These are phyloP conservation scores for Ahaetulla prasina DNA, from an alignment of 2,113 vertebrate genomes.

Conservation along the genomic window DNA sequence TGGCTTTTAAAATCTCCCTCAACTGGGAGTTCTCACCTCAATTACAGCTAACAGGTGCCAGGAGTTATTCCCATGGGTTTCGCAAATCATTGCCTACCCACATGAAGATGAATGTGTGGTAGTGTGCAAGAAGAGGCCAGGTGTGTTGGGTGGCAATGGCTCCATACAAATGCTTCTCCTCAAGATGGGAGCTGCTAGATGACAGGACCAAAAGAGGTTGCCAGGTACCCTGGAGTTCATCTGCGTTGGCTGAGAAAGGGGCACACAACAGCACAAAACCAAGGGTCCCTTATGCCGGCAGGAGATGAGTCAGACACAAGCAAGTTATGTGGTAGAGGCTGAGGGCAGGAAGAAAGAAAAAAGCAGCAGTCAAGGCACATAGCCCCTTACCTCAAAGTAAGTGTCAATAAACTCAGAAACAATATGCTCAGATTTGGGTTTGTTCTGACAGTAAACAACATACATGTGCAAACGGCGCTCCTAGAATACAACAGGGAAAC, in stretches of 20 bases:
- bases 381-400: slow-evolving; percentile 86
- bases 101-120: background rate
- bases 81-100: background rate
- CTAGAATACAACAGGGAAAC: slow-evolving; percentile 58
- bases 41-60: background rate
- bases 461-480: slow-evolving; percentile 92
- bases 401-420: slow-evolving; percentile 91
- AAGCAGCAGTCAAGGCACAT: background rate
- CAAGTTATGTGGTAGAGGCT: background rate
- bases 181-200: background rate
- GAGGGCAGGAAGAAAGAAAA: background rate
- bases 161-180: background rate
- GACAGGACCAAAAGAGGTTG: background rate
- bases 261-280: too few species aligned
- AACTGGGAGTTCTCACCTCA: background rate
- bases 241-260: background rate
- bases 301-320: background rate
- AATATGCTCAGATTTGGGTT: slow-evolving; percentile 90
- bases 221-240: background rate
- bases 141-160: too few species aligned
- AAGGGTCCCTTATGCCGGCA: background rate
- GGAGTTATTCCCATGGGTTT: background rate
- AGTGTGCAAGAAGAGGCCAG: background rate
- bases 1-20: background rate
- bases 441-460: slow-evolving; percentile 94